Base-by-base conservation (phyloP, 2,888 invertebrate species). In the Cynaeus angustus region DNA sequence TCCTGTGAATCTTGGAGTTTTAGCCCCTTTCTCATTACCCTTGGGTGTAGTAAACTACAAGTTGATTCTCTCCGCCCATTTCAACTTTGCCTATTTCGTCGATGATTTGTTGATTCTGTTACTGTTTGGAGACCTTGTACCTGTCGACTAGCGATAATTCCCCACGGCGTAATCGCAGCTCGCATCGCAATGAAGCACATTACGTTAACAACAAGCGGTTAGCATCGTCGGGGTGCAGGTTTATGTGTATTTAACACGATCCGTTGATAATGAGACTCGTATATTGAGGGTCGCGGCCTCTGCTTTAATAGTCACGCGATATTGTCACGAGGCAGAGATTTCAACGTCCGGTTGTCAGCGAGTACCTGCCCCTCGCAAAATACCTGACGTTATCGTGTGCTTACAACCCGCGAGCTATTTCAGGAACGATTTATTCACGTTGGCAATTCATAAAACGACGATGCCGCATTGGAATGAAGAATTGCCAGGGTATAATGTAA, bases 211-310 rank as follows among this genome's bases (percentile, higher is more conserved):
- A 77, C 77, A 74, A 72, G 68, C 75, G 74, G 72, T 74, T 75
- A 74, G 69, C 73, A 72, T 74, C 68, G 37, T 53, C 71, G 74
- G 77, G 59, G 74, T 71, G 70, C 69, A 70, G 73, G 74, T 78
- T 78, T 78, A 78, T 77, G 78, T 78, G 75, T 73, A 74, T 73
- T 76, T 75, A 76, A 77, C 78, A 78, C 78, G 78, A 78, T 82
- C 82, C 82, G 81, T 80, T 66, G 78, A 82, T 30, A 82, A 78
- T 67, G 82, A 82, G 67, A 79, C 50, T 67, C 67, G 64, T 71
- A 79, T 48, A 81, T 81, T 64, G 76, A 77, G 0, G 83, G 83
- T 38, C 81, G 69, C 59, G 75, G 77, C 37, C 80, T 76, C 28
- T 80, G 52, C 55, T 53, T 41, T 50, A 33, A 52, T 33, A 73